Conservation (phyloP, 2,113 vertebrate genomes). For the Numida meleagris region DNA sequence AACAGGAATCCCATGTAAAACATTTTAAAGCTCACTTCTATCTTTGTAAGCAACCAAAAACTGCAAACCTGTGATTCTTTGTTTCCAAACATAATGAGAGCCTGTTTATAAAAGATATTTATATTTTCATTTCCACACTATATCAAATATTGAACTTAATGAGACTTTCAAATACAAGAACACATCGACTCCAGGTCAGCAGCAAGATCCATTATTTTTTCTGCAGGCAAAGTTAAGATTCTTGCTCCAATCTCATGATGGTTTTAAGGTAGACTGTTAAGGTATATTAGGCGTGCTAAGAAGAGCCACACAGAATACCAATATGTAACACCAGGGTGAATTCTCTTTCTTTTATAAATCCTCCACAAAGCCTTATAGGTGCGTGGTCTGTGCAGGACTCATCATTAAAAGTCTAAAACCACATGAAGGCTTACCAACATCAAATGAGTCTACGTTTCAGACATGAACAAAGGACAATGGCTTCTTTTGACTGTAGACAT, state of each 20-base stretch:
- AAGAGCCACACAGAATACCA: neutral
- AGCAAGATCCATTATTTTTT: neutral
- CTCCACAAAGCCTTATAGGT: neutral
- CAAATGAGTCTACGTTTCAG: neutral
- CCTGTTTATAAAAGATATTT: neutral
- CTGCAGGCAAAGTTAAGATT: neutral
- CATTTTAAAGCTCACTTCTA: neutral
- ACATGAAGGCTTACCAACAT: neutral
- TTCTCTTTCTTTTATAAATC: constrained; percentile 16
- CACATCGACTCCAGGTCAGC: neutral
- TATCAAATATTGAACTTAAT: neutral
- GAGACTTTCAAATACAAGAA: neutral
- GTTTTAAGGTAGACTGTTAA: constrained; percentile 23
- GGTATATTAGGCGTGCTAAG: neutral
- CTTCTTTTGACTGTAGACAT: neutral
- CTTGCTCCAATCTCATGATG: neutral
- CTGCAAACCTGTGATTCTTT: neutral
- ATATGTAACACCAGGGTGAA: neutral
- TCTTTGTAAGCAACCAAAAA: neutral
- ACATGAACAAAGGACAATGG: neutral
- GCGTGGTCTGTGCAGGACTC: neutral
- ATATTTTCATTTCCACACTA: neutral
- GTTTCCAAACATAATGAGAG: neutral
- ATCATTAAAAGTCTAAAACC: neutral
- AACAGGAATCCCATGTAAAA: neutral